Evolutionary conservation across 2,888 invertebrate species (phyloP), one percentile per base, ranked within the genome.

Genomic region (Ennomos quercinarius): DNA sequence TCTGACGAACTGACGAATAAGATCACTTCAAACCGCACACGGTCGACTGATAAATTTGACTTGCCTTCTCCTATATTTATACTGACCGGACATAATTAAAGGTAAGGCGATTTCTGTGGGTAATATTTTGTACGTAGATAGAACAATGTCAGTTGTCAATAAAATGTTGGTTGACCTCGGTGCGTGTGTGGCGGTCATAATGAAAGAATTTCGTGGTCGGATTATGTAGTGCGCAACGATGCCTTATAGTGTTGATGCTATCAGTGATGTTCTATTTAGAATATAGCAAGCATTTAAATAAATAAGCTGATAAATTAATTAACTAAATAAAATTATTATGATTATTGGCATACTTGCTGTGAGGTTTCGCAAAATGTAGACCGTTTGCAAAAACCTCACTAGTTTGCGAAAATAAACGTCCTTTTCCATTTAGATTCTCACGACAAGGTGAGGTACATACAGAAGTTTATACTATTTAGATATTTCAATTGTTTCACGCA

Each of bases 81-180:
- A 91, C 83, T 80, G 70, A 81, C 81, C 83, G 87, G 89, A 86
- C 74, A 78, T 93, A 84, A 73, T 91, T 88, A 80, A 93, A 84
- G 80, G 84, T 84, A 83, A 86, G 77, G 80, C 74, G 70, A 84
- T 75, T 77, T 71, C 52, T 59, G 66, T 62, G 62, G 60, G 63
- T 56, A 64, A 63, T 78, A 74, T 77, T 27, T 74, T 52, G 70
- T 67, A 59, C 59, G 64, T 66, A 70, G 73, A 71, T 85, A 89
- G 86, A 89, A 90, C 90, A 90, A 91, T 87, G 86, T 87, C 83
- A 85, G 85, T 80, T 87, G 87, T 89, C 87, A 87, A 86, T 87
- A 83, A 80, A 81, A 74, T 78, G 78, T 77, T 70, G 61, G 62
- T 50, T 86, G 89, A 87, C 91, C 91, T 91, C 85, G 89, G 66